Percentiles rank a stretch among this genome's conserved stretches.
These are phyloP conservation scores for Tenodera sinensis DNA, from an alignment of 2,888 invertebrate species.

Conservation along the genomic window DNA sequence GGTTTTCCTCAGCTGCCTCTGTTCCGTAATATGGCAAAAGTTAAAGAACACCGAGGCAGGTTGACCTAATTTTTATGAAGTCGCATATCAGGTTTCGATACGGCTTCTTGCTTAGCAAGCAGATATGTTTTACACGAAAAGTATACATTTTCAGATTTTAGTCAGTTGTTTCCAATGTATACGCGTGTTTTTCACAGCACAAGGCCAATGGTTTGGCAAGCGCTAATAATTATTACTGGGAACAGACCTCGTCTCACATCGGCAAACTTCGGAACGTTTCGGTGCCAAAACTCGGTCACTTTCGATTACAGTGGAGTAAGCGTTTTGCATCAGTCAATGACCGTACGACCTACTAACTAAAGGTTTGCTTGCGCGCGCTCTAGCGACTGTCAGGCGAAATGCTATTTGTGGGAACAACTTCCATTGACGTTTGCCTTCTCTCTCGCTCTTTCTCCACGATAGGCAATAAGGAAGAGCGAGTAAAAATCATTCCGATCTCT, in stretches of 20 bases:
- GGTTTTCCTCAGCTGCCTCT: background rate
- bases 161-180: background rate
- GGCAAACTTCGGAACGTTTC: conserved; percentile 8
- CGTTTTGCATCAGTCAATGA: conserved; percentile 26
- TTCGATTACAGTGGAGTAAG: conserved; percentile 26
- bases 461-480: background rate
- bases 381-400: background rate
- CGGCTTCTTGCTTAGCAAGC: background rate
- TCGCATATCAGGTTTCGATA: background rate
- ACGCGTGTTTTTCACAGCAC: background rate
- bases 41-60: background rate
- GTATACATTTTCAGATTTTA: background rate
- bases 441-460: background rate
- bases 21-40: background rate
- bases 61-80: background rate
- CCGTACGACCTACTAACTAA: conserved; percentile 22
- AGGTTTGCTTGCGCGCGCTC: background rate
- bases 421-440: background rate
- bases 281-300: conserved; percentile 28
- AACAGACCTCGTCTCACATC: background rate
- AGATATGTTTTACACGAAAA: background rate
- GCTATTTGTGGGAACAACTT: background rate
- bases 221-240: background rate
- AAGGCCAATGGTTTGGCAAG: conserved; percentile 13
- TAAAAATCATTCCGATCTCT: background rate